phyloP scores from a whole-genome alignment of 1,140 invertebrate species.

The Pantala flavescens region DNA sequence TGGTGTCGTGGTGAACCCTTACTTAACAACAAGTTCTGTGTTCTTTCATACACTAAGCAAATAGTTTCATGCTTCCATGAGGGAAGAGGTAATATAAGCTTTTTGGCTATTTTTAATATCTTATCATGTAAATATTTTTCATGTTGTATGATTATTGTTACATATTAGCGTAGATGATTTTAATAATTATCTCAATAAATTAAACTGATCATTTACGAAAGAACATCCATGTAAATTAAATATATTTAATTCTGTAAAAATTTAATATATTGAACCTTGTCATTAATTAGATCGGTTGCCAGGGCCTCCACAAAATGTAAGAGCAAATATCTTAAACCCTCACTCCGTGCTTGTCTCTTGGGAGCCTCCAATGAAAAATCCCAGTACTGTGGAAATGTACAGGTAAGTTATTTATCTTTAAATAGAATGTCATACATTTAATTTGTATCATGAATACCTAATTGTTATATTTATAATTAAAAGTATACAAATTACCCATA shows the following conservation, averaged over 20 bases:
- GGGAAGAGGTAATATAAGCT: conserved; percentile 42
- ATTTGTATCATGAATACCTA: too few species aligned
- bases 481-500: too few species aligned
- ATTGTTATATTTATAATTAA: too few species aligned
- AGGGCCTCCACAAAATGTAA: conserved; percentile 62
- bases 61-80: conserved; percentile 73
- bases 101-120: not conserved
- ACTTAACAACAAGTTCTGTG: conserved; percentile 50
- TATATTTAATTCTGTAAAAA: too few species aligned
- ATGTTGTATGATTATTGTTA: too few species aligned
- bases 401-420: conserved; percentile 33
- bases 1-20: conserved; percentile 59
- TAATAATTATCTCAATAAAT: too few species aligned
- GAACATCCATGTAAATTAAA: too few species aligned
- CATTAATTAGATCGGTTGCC: conserved; percentile 47
- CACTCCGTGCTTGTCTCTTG: conserved; percentile 52
- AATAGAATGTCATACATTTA: too few species aligned
- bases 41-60: conserved; percentile 56
- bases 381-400: conserved; percentile 69
- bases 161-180: too few species aligned
- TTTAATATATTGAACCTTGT: too few species aligned
- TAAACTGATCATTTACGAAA: too few species aligned
- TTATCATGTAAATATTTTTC: too few species aligned
- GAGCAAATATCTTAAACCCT: conserved; percentile 46
- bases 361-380: conserved; percentile 69